These are phyloP conservation scores for Lordiphosa stackelbergi DNA, from an alignment of 1,140 invertebrate genomes.

Conservation along the genomic window DNA sequence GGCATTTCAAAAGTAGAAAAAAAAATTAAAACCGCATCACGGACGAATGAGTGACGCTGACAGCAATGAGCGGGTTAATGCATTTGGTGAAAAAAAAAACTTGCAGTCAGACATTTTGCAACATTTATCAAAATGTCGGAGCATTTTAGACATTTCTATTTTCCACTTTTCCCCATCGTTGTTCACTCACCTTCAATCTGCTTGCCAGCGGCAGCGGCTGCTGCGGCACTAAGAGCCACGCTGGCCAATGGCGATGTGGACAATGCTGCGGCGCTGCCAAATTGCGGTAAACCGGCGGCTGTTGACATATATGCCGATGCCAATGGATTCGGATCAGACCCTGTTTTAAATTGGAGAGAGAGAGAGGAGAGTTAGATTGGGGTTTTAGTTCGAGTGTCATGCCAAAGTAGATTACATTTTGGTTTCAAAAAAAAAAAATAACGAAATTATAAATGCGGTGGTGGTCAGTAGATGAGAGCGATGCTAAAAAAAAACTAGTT, in stretches of 20 bases:
- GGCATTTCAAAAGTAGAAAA: constrained; percentile 25
- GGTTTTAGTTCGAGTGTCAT: constrained; percentile 16
- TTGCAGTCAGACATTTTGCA: constrained; percentile 35
- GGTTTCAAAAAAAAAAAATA: constrained; percentile 6
- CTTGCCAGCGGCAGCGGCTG: constrained; percentile 84
- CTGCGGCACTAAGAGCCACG: constrained; percentile 81
- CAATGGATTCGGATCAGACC: constrained; percentile 75
- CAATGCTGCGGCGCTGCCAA: constrained; percentile 64
- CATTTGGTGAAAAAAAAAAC: constrained; percentile 41
- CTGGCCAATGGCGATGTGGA: constrained; percentile 78
- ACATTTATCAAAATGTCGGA: constrained; percentile 68
- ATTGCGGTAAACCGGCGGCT: constrained; percentile 74
- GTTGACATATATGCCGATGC: constrained; percentile 76
- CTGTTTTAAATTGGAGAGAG: constrained; percentile 24
- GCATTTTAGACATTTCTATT: constrained; percentile 69
- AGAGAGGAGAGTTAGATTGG: not conserved
- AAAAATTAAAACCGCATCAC: constrained; percentile 44
- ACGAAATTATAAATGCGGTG: constrained; percentile 13
- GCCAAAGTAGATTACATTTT: constrained; percentile 30
- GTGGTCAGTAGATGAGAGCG: not conserved
- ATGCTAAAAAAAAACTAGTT: not conserved
- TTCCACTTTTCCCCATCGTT: constrained; percentile 4
- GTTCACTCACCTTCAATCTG: constrained; percentile 86
- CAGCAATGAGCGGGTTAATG: constrained; percentile 70
- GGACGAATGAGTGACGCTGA: constrained; percentile 54